phyloP scores from a whole-genome alignment of 1,140 invertebrate species.

The Potamilus streckersoni region DNA sequence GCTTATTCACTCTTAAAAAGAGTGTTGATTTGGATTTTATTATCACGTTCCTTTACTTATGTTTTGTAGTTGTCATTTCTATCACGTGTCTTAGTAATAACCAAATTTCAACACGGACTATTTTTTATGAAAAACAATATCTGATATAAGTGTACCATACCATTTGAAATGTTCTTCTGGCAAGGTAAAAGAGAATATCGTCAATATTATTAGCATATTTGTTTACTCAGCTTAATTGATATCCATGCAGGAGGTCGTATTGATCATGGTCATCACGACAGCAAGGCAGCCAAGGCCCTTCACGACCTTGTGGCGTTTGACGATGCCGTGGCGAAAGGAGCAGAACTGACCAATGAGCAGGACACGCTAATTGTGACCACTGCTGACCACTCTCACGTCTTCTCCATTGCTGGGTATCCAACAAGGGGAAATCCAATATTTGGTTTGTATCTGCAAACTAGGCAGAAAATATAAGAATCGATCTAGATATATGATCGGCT shows the following conservation, averaged over 20 bases:
- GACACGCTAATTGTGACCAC: slow-evolving; percentile 91
- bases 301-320: slow-evolving; percentile 84
- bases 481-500: not conserved
- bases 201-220: not conserved
- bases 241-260: slow-evolving; percentile 72
- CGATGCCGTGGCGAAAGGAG: slow-evolving; percentile 75
- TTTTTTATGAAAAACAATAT: not conserved
- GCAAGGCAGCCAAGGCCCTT: slow-evolving; percentile 81
- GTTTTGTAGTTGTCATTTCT: not conserved
- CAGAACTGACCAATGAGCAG: slow-evolving; percentile 71
- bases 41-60: not conserved
- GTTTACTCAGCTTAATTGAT: not conserved
- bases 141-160: not conserved
- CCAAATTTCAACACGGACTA: too few species aligned
- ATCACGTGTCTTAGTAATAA: not conserved
- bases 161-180: not conserved
- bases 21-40: too few species aligned
- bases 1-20: too few species aligned
- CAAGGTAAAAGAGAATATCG: not conserved
- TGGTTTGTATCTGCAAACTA: slow-evolving; percentile 44
- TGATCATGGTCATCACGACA: slow-evolving; percentile 90
- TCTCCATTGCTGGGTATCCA: slow-evolving; percentile 62
- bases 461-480: not conserved
- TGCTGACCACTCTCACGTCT: slow-evolving; percentile 81
- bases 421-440: slow-evolving; percentile 63